Evolutionary conservation across 1,140 invertebrate genomes (phyloP).

Genomic region (Drepana arcuata): DNA sequence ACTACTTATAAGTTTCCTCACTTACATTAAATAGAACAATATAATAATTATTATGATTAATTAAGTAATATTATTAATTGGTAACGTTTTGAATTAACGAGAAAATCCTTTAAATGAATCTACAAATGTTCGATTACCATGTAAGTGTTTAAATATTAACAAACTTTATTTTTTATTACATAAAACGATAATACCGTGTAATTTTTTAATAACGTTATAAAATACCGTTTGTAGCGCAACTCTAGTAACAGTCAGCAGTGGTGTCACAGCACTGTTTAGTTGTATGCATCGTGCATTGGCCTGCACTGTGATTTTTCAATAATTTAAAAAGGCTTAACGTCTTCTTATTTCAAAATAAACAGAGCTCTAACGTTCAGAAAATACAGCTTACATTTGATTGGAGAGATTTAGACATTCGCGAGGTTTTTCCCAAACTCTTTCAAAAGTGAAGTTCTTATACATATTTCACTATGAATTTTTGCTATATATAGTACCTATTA

Average conservation of each 20-base stretch:
- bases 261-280: conserved; percentile 55
- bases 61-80: no score
- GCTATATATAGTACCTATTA: conserved; percentile 61
- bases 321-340: background rate
- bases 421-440: conserved; percentile 33
- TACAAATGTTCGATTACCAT: no score
- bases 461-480: conserved; percentile 71
- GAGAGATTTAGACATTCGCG: background rate
- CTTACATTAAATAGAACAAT: no score
- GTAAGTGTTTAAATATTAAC: no score
- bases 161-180: no score
- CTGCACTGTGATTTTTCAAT: conserved; percentile 46
- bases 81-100: no score
- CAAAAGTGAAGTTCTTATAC: conserved; percentile 66
- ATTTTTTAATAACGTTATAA: background rate
- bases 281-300: conserved; percentile 70
- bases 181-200: conserved; percentile 1
- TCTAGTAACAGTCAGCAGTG: conserved; percentile 17
- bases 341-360: conserved; percentile 11
- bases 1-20: no score
- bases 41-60: no score
- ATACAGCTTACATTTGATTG: conserved; percentile 6
- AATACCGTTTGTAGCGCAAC: conserved; percentile 4
- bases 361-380: conserved; percentile 1
- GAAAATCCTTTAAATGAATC: no score